A percentile compares a stretch with the other conserved stretches of the same genome.
Conservation (phyloP, 2,797 vertebrate species). For the Pseudochaenichthys georgianus region DNA sequence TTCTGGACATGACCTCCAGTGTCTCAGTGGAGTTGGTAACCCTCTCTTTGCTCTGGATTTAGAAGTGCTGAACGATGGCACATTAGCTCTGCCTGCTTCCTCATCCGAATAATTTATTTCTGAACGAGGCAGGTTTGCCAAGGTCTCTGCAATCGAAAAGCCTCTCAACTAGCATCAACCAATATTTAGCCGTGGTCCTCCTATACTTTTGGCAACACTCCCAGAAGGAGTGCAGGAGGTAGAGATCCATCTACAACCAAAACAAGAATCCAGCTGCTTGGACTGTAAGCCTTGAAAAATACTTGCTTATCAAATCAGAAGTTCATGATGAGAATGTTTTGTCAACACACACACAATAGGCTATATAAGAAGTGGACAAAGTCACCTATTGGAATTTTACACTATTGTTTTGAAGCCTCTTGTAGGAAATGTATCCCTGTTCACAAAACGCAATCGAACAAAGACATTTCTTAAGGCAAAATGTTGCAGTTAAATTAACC, state of each 20-base stretch:
- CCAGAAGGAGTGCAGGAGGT: conserved; percentile 16
- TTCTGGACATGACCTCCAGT: background rate
- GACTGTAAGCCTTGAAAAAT: background rate
- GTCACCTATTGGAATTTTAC: no score
- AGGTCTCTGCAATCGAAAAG: conserved; percentile 3
- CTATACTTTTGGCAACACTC: conserved; percentile 23
- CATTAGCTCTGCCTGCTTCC: conserved; percentile 7
- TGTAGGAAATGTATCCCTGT: no score
- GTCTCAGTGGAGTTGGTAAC: background rate
- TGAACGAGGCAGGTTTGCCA: background rate
- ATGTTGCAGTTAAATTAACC: no score
- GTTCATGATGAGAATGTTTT: no score
- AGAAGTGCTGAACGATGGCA: background rate
- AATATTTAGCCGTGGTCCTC: conserved; percentile 19
- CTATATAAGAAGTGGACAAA: no score
- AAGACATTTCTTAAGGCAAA: no score
- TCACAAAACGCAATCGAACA: no score
- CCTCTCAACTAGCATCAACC: background rate
- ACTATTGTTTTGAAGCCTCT: no score
- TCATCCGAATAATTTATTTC: conserved; percentile 10
- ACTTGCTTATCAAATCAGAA: background rate
- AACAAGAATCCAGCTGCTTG: background rate
- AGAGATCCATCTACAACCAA: background rate
- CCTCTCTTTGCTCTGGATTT: conserved; percentile 2
- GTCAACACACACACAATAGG: background rate